Base-by-base conservation (phyloP, 2,113 vertebrate species). In the Phyllostomus discolor region DNA sequence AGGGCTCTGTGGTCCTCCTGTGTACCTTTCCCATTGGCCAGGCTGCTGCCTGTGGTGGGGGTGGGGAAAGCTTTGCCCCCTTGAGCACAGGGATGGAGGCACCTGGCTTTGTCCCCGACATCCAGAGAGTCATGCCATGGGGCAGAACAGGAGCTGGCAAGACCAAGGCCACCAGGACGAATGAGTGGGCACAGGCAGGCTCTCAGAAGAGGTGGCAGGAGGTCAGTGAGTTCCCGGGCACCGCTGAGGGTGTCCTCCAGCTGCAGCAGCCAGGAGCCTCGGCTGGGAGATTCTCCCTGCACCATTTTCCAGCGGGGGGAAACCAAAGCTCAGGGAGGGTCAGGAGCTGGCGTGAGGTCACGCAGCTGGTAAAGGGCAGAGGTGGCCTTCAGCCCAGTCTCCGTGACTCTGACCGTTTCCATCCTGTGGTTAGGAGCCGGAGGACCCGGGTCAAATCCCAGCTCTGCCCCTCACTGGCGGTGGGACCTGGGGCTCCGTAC, bases 381-480 rank as follows among this genome's bases (percentile, higher is more conserved):
- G 3, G 52, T 17, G 59, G 10, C n/a, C 31, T 11, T 6, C 59
- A 10, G 48, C 15, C n/a, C 4, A 10, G 41, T 16, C 16, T 59
- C 35, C 10, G 62, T 0, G 26, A 41, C 50, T 31, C 62, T 31
- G 50, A 19, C 12, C 2, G 19, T 62, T 67, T 82, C 35, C 48
- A 5, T 3, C 0, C 0, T 16, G 38, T 70, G 52, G 22, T 26
- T n/a, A 24, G 35, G 31, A 46, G 75, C 5, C 17, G 11, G 52
- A 48, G 31, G 67, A 26, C 43, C 12, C 0, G 1, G 6, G 35
- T 14, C 41, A n/a, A 17, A 17, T 22, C 38, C 33, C 33, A 76
- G 43, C 64, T 75, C 88, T 69, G 84, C 33, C 28, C 6, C 50
- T 62, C 79, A 2, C 31, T 35, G 7, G 57, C 87, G 69, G 11